phyloP scores from a whole-genome alignment of 2,888 invertebrate genomes.

The Meiosimyza platycephala region DNA sequence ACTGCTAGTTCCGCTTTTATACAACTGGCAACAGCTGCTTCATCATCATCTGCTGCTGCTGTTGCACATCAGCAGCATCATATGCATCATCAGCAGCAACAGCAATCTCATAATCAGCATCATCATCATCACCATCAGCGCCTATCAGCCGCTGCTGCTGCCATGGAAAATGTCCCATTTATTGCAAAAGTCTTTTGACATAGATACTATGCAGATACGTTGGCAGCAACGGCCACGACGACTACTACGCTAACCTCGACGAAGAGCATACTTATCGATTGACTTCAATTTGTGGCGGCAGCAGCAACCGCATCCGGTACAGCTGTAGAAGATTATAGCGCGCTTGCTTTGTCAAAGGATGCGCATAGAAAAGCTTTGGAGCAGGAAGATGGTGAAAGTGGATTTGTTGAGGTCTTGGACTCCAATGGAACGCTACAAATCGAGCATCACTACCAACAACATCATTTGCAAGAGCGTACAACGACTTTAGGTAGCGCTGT shows the following conservation, averaged over 20 bases:
- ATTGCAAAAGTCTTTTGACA: slow-evolving; percentile 69
- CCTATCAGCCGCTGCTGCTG: slow-evolving; percentile 53
- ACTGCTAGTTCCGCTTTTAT: slow-evolving; percentile 59
- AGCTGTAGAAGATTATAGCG: slow-evolving; percentile 6
- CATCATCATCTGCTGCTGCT: slow-evolving; percentile 42
- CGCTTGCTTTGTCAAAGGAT: not conserved
- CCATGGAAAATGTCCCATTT: slow-evolving; percentile 65
- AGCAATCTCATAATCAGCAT: slow-evolving; percentile 43
- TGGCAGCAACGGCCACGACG: slow-evolving; percentile 51
- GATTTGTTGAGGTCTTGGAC: slow-evolving; percentile 32
- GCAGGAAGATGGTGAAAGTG: slow-evolving; percentile 19
- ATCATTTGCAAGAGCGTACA: slow-evolving; percentile 3
- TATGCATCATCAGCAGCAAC: slow-evolving; percentile 35
- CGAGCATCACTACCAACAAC: not conserved
- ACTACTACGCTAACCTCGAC: slow-evolving; percentile 39
- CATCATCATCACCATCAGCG: slow-evolving; percentile 52
- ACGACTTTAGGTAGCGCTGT: slow-evolving; percentile 59
- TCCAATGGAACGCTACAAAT: not conserved
- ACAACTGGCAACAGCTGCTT: slow-evolving; percentile 49
- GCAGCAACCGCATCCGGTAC: slow-evolving; percentile 48
- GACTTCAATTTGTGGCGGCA: slow-evolving; percentile 62
- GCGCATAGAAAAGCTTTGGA: not conserved
- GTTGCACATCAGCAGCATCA: slow-evolving; percentile 28
- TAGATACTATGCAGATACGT: slow-evolving; percentile 65
- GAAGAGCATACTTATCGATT: slow-evolving; percentile 63